Base-by-base conservation (phyloP, 2,888 invertebrate genomes). In the Bugulina stolonifera region DNA sequence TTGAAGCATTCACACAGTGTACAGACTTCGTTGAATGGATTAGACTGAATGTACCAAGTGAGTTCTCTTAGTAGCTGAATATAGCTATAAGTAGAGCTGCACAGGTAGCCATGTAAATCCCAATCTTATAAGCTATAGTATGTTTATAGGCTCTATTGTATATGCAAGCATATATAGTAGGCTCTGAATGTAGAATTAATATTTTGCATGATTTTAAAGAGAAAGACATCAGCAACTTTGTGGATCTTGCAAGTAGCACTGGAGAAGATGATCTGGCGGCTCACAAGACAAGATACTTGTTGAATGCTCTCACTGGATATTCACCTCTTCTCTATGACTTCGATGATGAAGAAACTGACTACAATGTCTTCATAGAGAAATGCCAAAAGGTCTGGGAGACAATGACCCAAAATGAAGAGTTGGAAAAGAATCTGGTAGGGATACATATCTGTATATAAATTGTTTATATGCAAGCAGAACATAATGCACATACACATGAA, bases 271-370 rank as follows among this genome's bases (percentile, higher is more conserved):
- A 77, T 35, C 71, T 79, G 73, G 80, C 80, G 69, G 79, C 80
- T 1, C 75, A 72, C 23, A 76, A 76, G 72, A 81, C 81, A n/a
- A 77, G 78, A 72, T 79, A 78, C 73, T 76, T 82, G 1, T 80
- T 80, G 72, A 76, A 80, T 2, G 80, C 81, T 2, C 79, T 79
- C 14, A 80, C 78, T 5, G 82, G 80, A 29, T 82, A 78, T 73
- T 77, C 81, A 29, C 80, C 82, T 18, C 77, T 82, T 29, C 81
- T 82, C 54, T 82, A 81, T 76, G 74, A 64, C 64, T 64, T 64
- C n/a, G 64, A 80, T 22, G 71, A 77, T 18, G 35, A 73, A 32
- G 57, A 74, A 3, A 74, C 74, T 57, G 78, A 75, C 23, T 80
- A 77, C 64, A 54, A 72, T 0, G 74, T 74, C 18, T 76, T 82